A percentile compares a stretch with the other conserved stretches of the same genome.
These are phyloP conservation scores for Matsumurasca onukii DNA, from an alignment of 1,140 invertebrate species.

Conservation along the genomic window DNA sequence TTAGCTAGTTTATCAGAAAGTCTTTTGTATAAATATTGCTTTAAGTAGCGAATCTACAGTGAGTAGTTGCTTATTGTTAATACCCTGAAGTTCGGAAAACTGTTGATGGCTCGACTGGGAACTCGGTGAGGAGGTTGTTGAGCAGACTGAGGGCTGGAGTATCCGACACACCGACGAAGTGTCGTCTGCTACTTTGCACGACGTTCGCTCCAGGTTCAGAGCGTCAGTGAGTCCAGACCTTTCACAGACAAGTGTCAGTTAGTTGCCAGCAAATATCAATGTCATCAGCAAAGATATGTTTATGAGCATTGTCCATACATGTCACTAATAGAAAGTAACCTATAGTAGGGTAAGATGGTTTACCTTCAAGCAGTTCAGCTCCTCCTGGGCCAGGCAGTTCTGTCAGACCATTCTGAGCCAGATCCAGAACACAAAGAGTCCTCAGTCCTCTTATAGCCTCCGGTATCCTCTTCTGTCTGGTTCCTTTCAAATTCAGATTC, in stretches of 20 bases:
- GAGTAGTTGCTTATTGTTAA: no score
- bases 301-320: no score
- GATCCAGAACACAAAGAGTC: slow-evolving; percentile 83
- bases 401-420: slow-evolving; percentile 85
- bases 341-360: no score
- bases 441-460: slow-evolving; percentile 72
- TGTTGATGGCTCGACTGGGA: slow-evolving; percentile 76
- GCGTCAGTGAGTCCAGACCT: slow-evolving; percentile 79
- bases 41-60: no score
- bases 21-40: no score
- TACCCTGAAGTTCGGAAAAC: slow-evolving; percentile 78
- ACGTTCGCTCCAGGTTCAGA: slow-evolving; percentile 85
- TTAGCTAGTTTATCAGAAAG: no score
- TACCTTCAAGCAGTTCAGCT: slow-evolving; percentile 65
- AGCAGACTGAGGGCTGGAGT: slow-evolving; percentile 85
- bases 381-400: slow-evolving; percentile 69
- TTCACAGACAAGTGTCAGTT: no score
- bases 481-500: slow-evolving; percentile 89
- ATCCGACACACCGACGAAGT: slow-evolving; percentile 80
- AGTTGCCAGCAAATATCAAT: no score
- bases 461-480: slow-evolving; percentile 75
- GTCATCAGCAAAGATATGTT: no score
- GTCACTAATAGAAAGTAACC: no score
- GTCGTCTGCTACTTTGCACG: slow-evolving; percentile 71
- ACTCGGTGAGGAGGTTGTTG: slow-evolving; percentile 86